phyloP scores from a whole-genome alignment of 1,140 invertebrate species.

The Drosophila melanogaster region Release_6_plus_ISO1_MT NC_004354.4:12307001-12307500 shows the following conservation, averaged over 20 bases:
- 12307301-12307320: conserved; percentile 72
- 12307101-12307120: conserved; percentile 60
- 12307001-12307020: no score
- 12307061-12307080: conserved; percentile 84
- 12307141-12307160: conserved; percentile 82
- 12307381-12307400: background rate
- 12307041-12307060: conserved; percentile 78
- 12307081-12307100: conserved; percentile 81
- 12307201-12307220: background rate
- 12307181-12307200: conserved; percentile 28
- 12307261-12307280: conserved; percentile 11
- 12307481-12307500: background rate
- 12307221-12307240: conserved; percentile 34
- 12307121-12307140: conserved; percentile 65
- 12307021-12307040: background rate
- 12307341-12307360: background rate
- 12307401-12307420: background rate
- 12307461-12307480: no score
- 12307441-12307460: no score
- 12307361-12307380: conserved; percentile 35
- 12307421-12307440: no score
- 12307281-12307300: conserved; percentile 14
- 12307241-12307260: conserved; percentile 13
- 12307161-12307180: conserved; percentile 69
- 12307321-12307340: conserved; percentile 37